Percentiles rank a stretch among this genome's conserved stretches.
Evolutionary conservation across 2,113 vertebrate genomes (phyloP).

Genomic region (Neofelis nebulosa): DNA sequence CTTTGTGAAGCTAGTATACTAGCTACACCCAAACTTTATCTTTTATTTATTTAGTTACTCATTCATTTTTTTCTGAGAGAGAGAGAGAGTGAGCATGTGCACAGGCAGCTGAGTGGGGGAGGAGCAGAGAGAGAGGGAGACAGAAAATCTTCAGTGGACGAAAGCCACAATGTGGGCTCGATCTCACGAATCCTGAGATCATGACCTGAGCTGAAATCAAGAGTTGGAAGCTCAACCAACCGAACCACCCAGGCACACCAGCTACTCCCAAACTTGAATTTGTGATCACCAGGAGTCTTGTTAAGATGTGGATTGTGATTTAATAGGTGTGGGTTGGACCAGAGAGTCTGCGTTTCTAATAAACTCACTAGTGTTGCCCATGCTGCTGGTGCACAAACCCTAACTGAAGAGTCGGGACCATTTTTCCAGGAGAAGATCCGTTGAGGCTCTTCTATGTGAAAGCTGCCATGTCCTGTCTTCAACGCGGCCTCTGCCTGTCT

Average conservation of each 20-base stretch:
- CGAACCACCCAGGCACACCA: too few species aligned
- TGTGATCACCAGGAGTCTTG: not conserved
- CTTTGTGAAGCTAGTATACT: not conserved
- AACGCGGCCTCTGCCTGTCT: not conserved
- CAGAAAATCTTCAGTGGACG: too few species aligned
- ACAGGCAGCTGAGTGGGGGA: too few species aligned
- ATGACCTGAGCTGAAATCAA: too few species aligned
- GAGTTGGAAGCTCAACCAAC: too few species aligned
- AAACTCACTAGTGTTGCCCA: not conserved
- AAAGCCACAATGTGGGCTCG: too few species aligned
- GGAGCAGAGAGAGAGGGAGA: too few species aligned
- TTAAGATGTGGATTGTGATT: not conserved
- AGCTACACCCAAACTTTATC: not conserved
- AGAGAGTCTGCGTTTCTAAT: not conserved
- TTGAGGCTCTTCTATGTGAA: not conserved
- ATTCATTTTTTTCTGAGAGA: too few species aligned
- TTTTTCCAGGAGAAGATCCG: not conserved
- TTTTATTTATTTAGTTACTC: too few species aligned
- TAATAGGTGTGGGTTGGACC: not conserved
- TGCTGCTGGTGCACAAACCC: too few species aligned
- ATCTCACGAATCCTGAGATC: too few species aligned
- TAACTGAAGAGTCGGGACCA: not conserved
- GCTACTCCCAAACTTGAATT: not conserved
- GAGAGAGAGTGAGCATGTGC: too few species aligned
- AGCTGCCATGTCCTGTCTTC: not conserved